Conservation (phyloP, 2,888 invertebrate species). For the Drosophila meridionalis region DNA sequence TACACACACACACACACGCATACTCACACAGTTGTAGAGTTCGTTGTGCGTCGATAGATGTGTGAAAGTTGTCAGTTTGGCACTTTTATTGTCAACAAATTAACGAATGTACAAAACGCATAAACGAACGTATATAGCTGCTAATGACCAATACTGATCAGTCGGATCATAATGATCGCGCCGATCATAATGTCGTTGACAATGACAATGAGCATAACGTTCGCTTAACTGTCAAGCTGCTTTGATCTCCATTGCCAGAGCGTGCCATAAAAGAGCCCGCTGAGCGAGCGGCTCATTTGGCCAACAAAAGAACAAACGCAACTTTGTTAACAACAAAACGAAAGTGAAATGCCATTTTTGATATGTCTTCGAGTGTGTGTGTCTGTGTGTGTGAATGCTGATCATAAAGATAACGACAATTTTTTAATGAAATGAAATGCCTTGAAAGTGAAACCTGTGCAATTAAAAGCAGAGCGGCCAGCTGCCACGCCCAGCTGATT, state of each 20-base stretch:
- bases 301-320: constrained; percentile 73
- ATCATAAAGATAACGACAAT: constrained; percentile 72
- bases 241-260: constrained; percentile 23
- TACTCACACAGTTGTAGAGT: neutral
- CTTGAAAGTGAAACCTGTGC: constrained; percentile 76
- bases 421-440: constrained; percentile 73
- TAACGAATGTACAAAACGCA: constrained; percentile 47
- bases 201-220: constrained; percentile 48
- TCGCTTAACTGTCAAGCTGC: constrained; percentile 42
- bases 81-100: constrained; percentile 77
- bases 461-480: constrained; percentile 70
- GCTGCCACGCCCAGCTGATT: constrained; percentile 57
- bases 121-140: constrained; percentile 23
- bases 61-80: constrained; percentile 77
- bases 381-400: constrained; percentile 17
- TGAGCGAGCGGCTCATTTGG: constrained; percentile 41
- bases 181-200: constrained; percentile 32
- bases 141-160: constrained; percentile 25
- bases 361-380: constrained; percentile 13
- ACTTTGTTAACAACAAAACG: constrained; percentile 48
- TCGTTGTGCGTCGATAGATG: constrained; percentile 51
- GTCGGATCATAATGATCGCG: constrained; percentile 3
- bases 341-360: constrained; percentile 71
- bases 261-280: constrained; percentile 57
- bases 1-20: constrained; percentile 10